These are phyloP conservation scores for Hirundichthys speculiger DNA, from an alignment of 2,113 vertebrate species.

Conservation along the genomic window DNA sequence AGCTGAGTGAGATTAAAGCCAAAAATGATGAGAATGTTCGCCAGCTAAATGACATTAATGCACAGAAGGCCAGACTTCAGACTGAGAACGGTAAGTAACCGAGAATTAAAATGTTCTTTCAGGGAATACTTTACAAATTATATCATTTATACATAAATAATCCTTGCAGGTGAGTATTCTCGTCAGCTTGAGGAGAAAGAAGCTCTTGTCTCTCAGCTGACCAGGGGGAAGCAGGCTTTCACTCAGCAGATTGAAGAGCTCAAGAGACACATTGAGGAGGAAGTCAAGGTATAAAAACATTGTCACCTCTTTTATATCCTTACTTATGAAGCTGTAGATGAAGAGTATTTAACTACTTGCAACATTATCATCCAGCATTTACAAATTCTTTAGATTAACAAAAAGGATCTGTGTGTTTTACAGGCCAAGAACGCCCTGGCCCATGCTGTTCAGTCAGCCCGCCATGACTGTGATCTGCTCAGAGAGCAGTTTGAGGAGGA, in stretches of 20 bases:
- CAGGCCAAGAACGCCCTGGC: constrained; percentile 72
- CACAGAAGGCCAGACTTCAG: constrained; percentile 86
- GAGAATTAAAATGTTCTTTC: too few relatives aligned
- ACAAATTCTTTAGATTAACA: too few relatives aligned
- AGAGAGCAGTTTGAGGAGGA: constrained; percentile 87
- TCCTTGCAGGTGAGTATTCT: constrained; percentile 79
- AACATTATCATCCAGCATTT: too few relatives aligned
- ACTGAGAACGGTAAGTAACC: constrained; percentile 84
- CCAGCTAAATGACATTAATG: constrained; percentile 84
- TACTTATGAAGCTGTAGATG: background rate
- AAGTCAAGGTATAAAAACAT: constrained; percentile 79
- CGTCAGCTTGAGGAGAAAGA: constrained; percentile 89
- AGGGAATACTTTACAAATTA: background rate
- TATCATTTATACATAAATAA: too few relatives aligned
- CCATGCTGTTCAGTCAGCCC: constrained; percentile 81
- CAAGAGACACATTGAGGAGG: constrained; percentile 90
- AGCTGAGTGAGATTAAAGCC: constrained; percentile 81
- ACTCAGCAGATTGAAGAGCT: constrained; percentile 89
- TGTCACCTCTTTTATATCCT: background rate
- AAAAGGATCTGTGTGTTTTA: background rate
- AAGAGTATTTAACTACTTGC: background rate
- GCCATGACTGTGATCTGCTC: constrained; percentile 87
- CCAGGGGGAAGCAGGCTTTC: constrained; percentile 86
- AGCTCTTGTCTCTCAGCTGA: constrained; percentile 85
- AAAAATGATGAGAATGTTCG: constrained; percentile 79